Evolutionary conservation across 2,113 vertebrate species (phyloP).

Genomic region (chimpanzee (Pan troglodytes)): DNA sequence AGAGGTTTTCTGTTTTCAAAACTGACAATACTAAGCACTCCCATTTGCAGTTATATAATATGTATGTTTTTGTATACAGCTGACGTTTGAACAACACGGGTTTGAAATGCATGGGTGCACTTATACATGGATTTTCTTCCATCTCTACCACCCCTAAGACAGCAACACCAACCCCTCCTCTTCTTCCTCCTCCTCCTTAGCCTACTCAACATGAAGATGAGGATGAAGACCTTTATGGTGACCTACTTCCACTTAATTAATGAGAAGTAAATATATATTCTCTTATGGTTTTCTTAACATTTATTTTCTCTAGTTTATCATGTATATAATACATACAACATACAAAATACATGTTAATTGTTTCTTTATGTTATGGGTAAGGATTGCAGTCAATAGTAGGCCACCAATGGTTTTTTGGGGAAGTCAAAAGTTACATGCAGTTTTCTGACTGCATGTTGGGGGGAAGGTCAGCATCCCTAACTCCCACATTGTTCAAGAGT

Average conservation of each 20-base stretch:
- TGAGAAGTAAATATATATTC: not conserved
- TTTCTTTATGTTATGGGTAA: not conserved
- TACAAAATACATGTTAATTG: not conserved
- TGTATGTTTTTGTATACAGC: not conserved
- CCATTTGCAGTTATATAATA: not conserved
- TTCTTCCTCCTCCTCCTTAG: not conserved
- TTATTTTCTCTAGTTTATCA: not conserved
- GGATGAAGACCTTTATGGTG: not conserved
- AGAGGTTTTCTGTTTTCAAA: not conserved
- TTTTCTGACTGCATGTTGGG: not conserved
- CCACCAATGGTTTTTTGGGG: not conserved
- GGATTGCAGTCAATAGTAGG: not conserved
- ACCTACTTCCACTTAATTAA: not conserved
- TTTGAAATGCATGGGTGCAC: not conserved
- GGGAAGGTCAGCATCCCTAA: not conserved
- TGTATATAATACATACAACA: not conserved
- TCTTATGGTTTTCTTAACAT: not conserved
- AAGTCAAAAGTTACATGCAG: not conserved
- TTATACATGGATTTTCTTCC: not conserved
- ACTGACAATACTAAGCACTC: not conserved
- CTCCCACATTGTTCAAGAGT: not conserved
- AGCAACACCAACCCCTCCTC: not conserved
- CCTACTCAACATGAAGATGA: not conserved
- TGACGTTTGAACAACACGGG: not conserved
- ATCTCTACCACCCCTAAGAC: not conserved